Evolutionary conservation across 1,140 invertebrate genomes (phyloP), one percentile per base, ranked within the genome.

Genomic region (Lepidotrigona ventralis): DNA sequence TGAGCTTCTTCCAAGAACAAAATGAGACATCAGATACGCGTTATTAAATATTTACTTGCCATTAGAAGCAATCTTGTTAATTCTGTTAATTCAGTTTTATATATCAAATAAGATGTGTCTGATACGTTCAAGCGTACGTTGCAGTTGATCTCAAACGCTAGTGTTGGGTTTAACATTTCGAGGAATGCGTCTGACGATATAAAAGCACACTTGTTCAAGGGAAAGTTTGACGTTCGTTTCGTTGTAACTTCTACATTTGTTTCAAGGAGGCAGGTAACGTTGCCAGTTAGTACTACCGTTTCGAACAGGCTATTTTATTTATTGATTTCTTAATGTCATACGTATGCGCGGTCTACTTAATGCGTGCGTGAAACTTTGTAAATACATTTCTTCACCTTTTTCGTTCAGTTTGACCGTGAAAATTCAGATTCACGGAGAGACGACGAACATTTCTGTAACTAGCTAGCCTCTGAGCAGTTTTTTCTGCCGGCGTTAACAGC

Each of bases 281-380:
- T 39, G 73, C 9, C 33, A 33, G n/a, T 51, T n/a, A 74, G 58
- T 53, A 54, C 53, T 51, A 23, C 19, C 14, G 46, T 60, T 23
- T 78, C 23, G 23, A 63, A 78, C 56, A 56, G 75, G 29, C 46
- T 54, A 71, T 69, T 78, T 83, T 83, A 78, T 78, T 83, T 83
- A 83, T 83, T 78, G 81, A 83, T 83, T 83, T 83, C 26, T 63
- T 78, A 83, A 83, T 77, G 81, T 70, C 54, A n/a, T 46, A 70
- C 46, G 75, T 78, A 66, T 69, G 68, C 58, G 80, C 79, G n/a
- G 81, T 78, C 66, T 70, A 77, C 23, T 66, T 74, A 39, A 5
- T 53, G 29, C 63, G n/a, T 54, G 46, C 12, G 29, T 39, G 63
- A 75, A 54, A 56, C 8, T 68, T 56, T 56, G 14, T 46, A 66